Conservation (phyloP, 2,797 vertebrate species). For the Danio albolineatus region DNA sequence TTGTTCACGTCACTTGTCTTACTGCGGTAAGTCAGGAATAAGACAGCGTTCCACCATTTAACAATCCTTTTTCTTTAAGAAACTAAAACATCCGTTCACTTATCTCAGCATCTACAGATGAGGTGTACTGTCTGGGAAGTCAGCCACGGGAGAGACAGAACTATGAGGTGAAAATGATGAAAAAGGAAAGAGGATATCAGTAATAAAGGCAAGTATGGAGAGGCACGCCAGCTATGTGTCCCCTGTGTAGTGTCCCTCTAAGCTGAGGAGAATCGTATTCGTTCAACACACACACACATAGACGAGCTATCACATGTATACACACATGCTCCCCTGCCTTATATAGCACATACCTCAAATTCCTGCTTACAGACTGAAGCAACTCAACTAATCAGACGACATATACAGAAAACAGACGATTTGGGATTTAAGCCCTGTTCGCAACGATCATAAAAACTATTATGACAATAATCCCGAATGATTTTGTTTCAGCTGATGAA, state of each 20-base stretch:
- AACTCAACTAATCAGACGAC: constrained; percentile 19
- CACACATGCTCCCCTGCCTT: constrained; percentile 24
- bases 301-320: constrained; percentile 10
- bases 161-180: constrained; percentile 71
- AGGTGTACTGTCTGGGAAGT: constrained; percentile 63
- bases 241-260: constrained; percentile 49
- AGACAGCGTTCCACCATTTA: constrained; percentile 1
- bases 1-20: constrained; percentile 18
- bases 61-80: not conserved
- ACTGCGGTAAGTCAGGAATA: constrained; percentile 14
- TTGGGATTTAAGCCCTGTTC: not conserved
- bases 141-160: constrained; percentile 63
- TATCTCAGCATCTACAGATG: constrained; percentile 48
- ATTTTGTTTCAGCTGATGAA: too few species aligned
- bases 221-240: constrained; percentile 74
- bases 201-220: constrained; percentile 68
- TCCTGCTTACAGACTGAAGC: constrained; percentile 48
- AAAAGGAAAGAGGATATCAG: constrained; percentile 73
- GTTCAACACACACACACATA: constrained; percentile 42
- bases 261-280: constrained; percentile 61
- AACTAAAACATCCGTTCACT: constrained; percentile 29
- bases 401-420: constrained; percentile 2
- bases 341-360: constrained; percentile 66
- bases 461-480: too few species aligned
- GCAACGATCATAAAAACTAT: too few species aligned